Evolutionary conservation across 2,113 vertebrate genomes (phyloP).

Genomic region (Dunckerocampus dactyliophorus): DNA sequence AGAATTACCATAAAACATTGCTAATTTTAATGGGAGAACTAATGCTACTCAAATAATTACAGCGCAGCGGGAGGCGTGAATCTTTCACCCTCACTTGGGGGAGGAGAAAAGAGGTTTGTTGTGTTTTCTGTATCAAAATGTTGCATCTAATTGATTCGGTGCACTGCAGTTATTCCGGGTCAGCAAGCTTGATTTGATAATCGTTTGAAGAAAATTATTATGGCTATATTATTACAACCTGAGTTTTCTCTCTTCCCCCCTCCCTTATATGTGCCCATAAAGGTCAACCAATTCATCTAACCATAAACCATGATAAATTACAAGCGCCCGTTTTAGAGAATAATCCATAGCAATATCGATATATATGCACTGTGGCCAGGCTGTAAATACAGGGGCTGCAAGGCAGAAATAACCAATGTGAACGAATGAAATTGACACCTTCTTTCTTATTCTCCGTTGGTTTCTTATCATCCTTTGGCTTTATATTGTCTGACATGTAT

Average conservation of each 20-base stretch:
- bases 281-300: constrained; percentile 76
- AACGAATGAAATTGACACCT: constrained; percentile 28
- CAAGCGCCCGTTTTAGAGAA: constrained; percentile 75
- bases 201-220: constrained; percentile 13
- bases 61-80: constrained; percentile 20
- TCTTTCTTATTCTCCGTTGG: constrained; percentile 29
- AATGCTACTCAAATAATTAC: constrained; percentile 58
- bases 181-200: constrained; percentile 8
- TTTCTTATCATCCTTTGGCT: constrained; percentile 43
- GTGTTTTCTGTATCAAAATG: constrained; percentile 26
- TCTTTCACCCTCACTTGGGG: constrained; percentile 34
- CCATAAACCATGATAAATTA: constrained; percentile 70
- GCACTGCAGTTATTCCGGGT: constrained; percentile 20
- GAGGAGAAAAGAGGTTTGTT: constrained; percentile 12
- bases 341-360: constrained; percentile 73
- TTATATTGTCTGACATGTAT: constrained; percentile 40
- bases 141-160: constrained; percentile 1
- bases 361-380: constrained; percentile 29
- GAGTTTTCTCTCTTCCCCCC: constrained; percentile 4
- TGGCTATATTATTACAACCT: constrained; percentile 1
- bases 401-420: constrained; percentile 53
- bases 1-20: constrained; percentile 69
- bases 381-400: constrained; percentile 67
- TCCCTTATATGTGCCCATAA: constrained; percentile 34
- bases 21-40: constrained; percentile 61